phyloP scores from a whole-genome alignment of 2,797 vertebrate genomes.

The Syngnathus rostellatus region DNA sequence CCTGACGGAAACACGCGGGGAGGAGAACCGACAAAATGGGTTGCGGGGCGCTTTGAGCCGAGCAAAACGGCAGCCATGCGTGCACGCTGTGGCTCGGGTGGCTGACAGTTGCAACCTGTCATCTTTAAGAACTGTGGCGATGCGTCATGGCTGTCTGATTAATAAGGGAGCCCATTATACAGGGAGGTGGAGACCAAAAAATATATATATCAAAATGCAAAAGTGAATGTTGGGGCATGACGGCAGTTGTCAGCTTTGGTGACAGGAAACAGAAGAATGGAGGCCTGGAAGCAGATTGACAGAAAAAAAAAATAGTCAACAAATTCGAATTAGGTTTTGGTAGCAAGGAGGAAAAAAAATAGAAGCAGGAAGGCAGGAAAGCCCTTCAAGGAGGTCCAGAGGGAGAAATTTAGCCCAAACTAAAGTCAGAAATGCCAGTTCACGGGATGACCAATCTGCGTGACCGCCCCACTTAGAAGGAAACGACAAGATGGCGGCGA shows the following conservation, averaged over 20 bases:
- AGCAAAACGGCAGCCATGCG: conserved; percentile 14
- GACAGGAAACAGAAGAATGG: conserved; percentile 38
- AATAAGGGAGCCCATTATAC: conserved; percentile 18
- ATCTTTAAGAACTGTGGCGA: conserved; percentile 30
- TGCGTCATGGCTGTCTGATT: conserved; percentile 43
- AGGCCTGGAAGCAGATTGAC: conserved; percentile 32
- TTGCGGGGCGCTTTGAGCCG: conserved; percentile 41
- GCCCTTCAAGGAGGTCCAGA: conserved; percentile 16
- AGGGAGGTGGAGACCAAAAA: conserved; percentile 7
- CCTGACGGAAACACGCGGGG: conserved; percentile 42
- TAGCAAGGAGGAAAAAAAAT: conserved; percentile 10
- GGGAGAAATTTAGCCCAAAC: conserved; percentile 9
- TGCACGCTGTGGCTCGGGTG: conserved; percentile 15
- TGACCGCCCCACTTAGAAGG: not conserved
- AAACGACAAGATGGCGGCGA: conserved; percentile 12
- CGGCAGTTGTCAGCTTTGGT: conserved; percentile 42
- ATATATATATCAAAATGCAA: conserved; percentile 16
- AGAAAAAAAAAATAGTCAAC: conserved; percentile 16
- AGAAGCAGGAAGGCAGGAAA: conserved; percentile 4
- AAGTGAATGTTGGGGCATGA: conserved; percentile 34
- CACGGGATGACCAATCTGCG: conserved; percentile 18
- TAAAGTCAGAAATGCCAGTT: conserved; percentile 15
- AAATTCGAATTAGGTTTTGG: not conserved
- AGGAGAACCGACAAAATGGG: conserved; percentile 36
- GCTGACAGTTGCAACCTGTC: conserved; percentile 48